These are phyloP conservation scores for Hydropotes inermis DNA, from an alignment of 2,113 vertebrate genomes.

Conservation along the genomic window DNA sequence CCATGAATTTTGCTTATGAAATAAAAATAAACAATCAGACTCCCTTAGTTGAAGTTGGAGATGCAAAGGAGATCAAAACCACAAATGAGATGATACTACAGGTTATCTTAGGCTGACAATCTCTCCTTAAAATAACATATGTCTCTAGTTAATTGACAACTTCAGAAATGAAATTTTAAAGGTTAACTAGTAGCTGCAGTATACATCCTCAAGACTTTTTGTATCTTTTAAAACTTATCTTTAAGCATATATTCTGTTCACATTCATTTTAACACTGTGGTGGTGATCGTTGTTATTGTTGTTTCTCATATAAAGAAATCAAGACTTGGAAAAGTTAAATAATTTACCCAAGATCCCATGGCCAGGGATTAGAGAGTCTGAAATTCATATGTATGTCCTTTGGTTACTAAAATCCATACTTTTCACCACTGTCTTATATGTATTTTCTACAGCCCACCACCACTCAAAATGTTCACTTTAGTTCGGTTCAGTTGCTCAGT, in stretches of 20 bases:
- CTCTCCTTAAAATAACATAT: not conserved
- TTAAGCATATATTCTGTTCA: not conserved
- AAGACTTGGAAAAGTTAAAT: not conserved
- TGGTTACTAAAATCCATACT: not conserved
- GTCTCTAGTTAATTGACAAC: not conserved
- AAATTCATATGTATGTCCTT: not conserved
- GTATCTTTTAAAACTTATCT: not conserved
- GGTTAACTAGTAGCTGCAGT: not conserved
- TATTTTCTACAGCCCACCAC: not conserved
- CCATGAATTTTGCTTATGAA: not conserved
- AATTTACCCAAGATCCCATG: not conserved
- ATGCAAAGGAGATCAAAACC: not conserved
- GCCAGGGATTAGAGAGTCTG: not conserved
- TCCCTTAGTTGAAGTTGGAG: not conserved
- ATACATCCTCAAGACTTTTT: not conserved
- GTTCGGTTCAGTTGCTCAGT: not conserved
- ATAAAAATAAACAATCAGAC: not conserved
- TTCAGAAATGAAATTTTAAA: not conserved
- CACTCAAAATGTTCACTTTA: not conserved
- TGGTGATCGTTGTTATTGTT: not conserved
- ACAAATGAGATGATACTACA: not conserved
- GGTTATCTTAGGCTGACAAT: not conserved
- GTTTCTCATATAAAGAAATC: not conserved
- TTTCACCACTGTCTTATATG: not conserved
- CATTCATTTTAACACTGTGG: not conserved